A percentile compares a stretch with the other conserved stretches of the same genome.
These are phyloP conservation scores for Holacanthella duospinosa DNA, from an alignment of 2,888 invertebrate species.

Conservation along the genomic window DNA sequence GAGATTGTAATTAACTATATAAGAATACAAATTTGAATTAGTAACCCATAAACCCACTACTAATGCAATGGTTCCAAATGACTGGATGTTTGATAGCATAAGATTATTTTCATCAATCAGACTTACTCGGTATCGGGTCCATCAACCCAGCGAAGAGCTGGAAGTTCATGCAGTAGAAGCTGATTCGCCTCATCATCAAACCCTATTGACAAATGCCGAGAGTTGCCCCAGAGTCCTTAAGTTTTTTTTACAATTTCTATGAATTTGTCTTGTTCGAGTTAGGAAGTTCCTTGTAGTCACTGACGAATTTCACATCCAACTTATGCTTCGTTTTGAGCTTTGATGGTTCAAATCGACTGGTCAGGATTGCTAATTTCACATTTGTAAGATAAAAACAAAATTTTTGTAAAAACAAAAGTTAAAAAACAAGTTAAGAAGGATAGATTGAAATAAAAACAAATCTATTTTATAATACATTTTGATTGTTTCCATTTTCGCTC, in stretches of 20 bases:
- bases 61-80: constrained; percentile 3
- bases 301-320: constrained; percentile 90
- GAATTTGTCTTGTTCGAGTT: constrained; percentile 91
- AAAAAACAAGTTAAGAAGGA: neutral
- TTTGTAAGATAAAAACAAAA: no score
- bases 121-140: constrained; percentile 91
- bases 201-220: constrained; percentile 99
- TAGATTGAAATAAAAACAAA: neutral
- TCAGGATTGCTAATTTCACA: constrained; percentile 92
- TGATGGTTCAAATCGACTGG: constrained; percentile 99
- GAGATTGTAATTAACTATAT: constrained; percentile 88
- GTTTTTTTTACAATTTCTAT: constrained; percentile 76
- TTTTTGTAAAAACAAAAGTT: constrained; percentile 42
- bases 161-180: constrained; percentile 74
- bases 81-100: constrained; percentile 3
- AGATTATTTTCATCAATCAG: neutral
- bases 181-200: constrained; percentile 99
- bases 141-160: constrained; percentile 97
- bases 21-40: constrained; percentile 25
- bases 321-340: constrained; percentile 99
- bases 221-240: constrained; percentile 86
- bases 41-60: neutral
- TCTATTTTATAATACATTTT: neutral
- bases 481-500: neutral
- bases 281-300: constrained; percentile 83